These are phyloP conservation scores for Jacana jacana DNA, from an alignment of 2,113 vertebrate species.

Conservation along the genomic window DNA sequence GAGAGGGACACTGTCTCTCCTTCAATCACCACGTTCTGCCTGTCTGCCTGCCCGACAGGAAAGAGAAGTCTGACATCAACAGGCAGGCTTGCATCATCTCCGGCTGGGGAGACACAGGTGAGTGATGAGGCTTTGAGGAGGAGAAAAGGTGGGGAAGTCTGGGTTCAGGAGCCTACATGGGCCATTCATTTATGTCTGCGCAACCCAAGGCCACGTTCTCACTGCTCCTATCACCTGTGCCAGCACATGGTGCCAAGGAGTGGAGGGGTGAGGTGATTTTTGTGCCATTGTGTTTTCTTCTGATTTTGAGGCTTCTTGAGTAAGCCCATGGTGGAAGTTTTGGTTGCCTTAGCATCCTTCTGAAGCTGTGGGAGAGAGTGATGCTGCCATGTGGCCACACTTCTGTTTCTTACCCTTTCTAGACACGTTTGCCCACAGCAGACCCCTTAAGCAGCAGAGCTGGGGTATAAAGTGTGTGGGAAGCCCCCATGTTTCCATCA, in stretches of 20 bases:
- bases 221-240: not conserved
- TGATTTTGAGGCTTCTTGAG: not conserved
- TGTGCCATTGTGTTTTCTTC: not conserved
- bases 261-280: not conserved
- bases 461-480: not conserved
- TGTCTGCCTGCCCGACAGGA: conserved; percentile 79
- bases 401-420: not conserved
- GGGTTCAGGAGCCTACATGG: not conserved
- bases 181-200: not conserved
- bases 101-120: conserved; percentile 85
- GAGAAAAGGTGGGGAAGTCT: not conserved
- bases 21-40: conserved; percentile 82
- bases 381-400: not conserved
- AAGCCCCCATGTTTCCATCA: not conserved
- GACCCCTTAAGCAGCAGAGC: not conserved
- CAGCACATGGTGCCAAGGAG: not conserved
- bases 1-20: conserved; percentile 81
- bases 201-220: not conserved
- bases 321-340: not conserved
- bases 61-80: conserved; percentile 52
- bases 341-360: not conserved
- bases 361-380: not conserved
- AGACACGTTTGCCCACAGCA: not conserved
- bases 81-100: conserved; percentile 82
- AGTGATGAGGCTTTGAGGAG: not conserved